Evolutionary conservation across 2,888 invertebrate species (phyloP), one percentile per base, ranked within the genome.

Genomic region (Brachylomia viminalis): DNA sequence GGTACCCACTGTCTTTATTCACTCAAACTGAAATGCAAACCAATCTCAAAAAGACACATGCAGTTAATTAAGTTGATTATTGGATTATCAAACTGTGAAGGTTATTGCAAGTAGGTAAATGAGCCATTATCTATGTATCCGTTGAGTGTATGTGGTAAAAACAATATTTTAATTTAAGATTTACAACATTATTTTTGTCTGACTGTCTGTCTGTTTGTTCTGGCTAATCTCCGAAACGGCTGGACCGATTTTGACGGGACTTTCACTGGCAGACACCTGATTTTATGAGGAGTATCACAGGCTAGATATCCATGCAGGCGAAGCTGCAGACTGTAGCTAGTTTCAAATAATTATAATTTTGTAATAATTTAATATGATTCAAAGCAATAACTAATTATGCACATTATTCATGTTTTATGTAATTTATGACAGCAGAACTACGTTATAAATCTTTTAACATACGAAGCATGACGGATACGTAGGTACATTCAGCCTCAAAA

Each of bases 321-420:
- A n/a, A n/a, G n/a, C n/a, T n/a, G n/a, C n/a, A n/a, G n/a, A n/a
- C n/a, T n/a, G n/a, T n/a, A n/a, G n/a, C n/a, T n/a, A n/a, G n/a
- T n/a, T n/a, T n/a, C n/a, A n/a, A n/a, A n/a, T n/a, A n/a, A n/a
- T n/a, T n/a, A n/a, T n/a, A n/a, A n/a, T n/a, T n/a, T n/a, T n/a
- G n/a, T n/a, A n/a, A n/a, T n/a, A n/a, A n/a, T n/a, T n/a, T n/a
- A n/a, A n/a, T n/a, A n/a, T n/a, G n/a, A n/a, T n/a, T 10, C 23
- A 23, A 52, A 17, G 27, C 27, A 56, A 56, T 27, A 52, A 33
- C 7, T 3, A 75, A 61, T 45, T 77, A 77, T 77, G 69, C 13
- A 54, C 27, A 61, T 61, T 17, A 62, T 58, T 58, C 49, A 49
- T 30, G 38, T 61, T 62, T 38, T 47, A 27, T 64, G 54, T 47